These are phyloP conservation scores for Acromyrmex charruanus DNA, from an alignment of 1,140 invertebrate species.

Conservation along the genomic window DNA sequence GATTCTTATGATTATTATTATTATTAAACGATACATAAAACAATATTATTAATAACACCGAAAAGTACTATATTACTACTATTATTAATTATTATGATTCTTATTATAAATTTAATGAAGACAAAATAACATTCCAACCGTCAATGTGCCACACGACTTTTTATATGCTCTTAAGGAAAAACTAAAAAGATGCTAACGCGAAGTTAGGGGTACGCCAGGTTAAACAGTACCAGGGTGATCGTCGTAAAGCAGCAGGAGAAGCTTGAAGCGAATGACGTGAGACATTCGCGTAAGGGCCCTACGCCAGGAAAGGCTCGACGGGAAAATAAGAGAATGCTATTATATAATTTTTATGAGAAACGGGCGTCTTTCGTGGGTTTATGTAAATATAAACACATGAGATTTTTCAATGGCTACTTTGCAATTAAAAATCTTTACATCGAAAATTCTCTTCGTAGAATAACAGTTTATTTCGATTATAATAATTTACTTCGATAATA, in stretches of 20 bases:
- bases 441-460: background rate
- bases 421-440: background rate
- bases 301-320: conserved; percentile 1
- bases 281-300: conserved; percentile 22
- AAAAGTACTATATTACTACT: conserved; percentile 84
- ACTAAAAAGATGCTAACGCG: conserved; percentile 46
- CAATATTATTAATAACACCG: conserved; percentile 84
- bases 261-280: conserved; percentile 19
- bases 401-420: background rate
- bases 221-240: conserved; percentile 68
- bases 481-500: background rate
- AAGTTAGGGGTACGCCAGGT: conserved; percentile 62
- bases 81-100: conserved; percentile 80
- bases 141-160: conserved; percentile 87
- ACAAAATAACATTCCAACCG: conserved; percentile 86
- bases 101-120: conserved; percentile 82
- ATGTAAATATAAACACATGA: background rate
- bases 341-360: conserved; percentile 28
- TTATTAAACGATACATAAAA: conserved; percentile 84
- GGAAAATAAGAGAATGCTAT: conserved; percentile 46
- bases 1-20: conserved; percentile 75
- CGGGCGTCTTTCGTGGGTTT: background rate
- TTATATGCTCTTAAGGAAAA: conserved; percentile 84
- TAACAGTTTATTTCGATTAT: background rate
- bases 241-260: conserved; percentile 66